These are phyloP conservation scores for Matsumurasca onukii DNA, from an alignment of 1,140 invertebrate species.

Conservation along the genomic window DNA sequence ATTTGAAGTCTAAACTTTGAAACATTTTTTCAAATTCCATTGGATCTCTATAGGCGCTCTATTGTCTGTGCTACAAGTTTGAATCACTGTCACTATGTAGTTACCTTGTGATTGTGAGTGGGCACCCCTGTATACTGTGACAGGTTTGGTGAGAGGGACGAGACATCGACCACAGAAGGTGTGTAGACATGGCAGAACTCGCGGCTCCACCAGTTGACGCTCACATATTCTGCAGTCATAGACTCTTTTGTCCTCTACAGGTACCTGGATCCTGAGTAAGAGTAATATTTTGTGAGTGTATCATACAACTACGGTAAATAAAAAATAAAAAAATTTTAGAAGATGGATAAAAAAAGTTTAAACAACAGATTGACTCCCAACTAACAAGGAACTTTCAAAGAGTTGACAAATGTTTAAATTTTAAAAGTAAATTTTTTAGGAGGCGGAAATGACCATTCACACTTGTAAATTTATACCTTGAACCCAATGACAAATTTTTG, in stretches of 20 bases:
- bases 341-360: not conserved
- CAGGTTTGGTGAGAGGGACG: slow-evolving; percentile 31
- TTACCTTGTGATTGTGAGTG: slow-evolving; percentile 22
- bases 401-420: not conserved
- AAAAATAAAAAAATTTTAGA: not conserved
- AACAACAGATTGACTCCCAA: not conserved
- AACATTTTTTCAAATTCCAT: too few relatives aligned
- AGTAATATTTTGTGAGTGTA: too few relatives aligned
- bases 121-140: not conserved
- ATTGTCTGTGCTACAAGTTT: too few relatives aligned
- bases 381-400: not conserved
- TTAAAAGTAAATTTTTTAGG: not conserved
- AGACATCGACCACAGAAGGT: slow-evolving; percentile 59
- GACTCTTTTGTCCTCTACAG: slow-evolving; percentile 21
- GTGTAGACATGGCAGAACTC: slow-evolving; percentile 57
- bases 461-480: too few relatives aligned
- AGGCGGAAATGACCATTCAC: too few relatives aligned
- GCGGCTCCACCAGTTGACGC: slow-evolving; percentile 53
- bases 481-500: too few relatives aligned
- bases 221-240: slow-evolving; percentile 54
- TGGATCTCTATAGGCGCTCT: too few relatives aligned
- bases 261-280: slow-evolving; percentile 16
- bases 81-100: too few relatives aligned
- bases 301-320: too few relatives aligned
- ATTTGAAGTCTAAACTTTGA: too few relatives aligned